Evolutionary conservation across 2,888 invertebrate genomes (phyloP), one percentile per base, ranked within the genome.

Genomic region (Leptinotarsa haldemani): DNA sequence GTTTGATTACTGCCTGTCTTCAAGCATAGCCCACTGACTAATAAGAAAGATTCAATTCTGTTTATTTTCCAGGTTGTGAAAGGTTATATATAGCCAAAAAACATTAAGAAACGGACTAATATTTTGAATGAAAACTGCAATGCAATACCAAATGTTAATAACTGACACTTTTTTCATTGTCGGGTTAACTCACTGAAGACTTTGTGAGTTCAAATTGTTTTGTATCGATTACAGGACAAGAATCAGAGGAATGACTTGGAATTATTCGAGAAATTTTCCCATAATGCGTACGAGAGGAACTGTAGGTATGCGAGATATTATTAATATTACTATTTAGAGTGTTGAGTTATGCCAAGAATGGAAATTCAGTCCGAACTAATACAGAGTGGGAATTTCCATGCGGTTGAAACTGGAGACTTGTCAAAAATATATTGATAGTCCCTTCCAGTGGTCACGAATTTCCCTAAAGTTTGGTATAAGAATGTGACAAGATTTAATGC

Each of bases 311-410:
- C 67, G 52, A 20, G 40, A 67, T 67, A 53, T 30, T 67, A 53
- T 53, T 66, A 66, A 66, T 66, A 66, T 66, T 66, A 48, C 25
- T 50, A 47, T 15, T 20, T 52, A 18, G 46, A 22, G 50, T 50
- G n/a, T n/a, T 22, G 66, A 52, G 25, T 66, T 66, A 66, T 66
- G 50, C 50, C 52, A 52, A 66, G 66, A 66, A 66, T 66, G 18
- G 56, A 56, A 40, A 66, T 48, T 66, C 52, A 13, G 46, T 25
- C 50, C 4, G 30, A 61, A 25, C 61, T 61, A 40, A 50, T 50
- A 13, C n/a, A 50, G 46, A 22, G 50, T 20, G 16, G 66, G 48
- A 66, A 22, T 48, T 22, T 15, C 13, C 18, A 66, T 16, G 16
- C 40, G 40, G 61, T 30, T 40, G 30, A 16, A 30, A 18, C 30